These are phyloP conservation scores for Drosophila hamatofila DNA, from an alignment of 2,888 invertebrate species.

Conservation along the genomic window DNA sequence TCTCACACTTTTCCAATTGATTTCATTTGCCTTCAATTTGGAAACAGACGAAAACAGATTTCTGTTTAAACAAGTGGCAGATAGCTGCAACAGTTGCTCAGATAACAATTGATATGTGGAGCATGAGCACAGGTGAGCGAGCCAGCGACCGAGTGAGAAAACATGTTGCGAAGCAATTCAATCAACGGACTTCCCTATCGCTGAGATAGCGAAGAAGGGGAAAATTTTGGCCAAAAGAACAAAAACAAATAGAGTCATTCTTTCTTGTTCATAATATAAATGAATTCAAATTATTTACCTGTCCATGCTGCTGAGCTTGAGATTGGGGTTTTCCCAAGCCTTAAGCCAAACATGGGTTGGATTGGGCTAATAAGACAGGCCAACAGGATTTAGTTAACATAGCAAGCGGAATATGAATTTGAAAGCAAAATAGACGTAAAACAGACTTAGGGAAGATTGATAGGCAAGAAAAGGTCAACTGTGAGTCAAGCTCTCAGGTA, in stretches of 20 bases:
- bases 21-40: conserved; percentile 11
- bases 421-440: not conserved
- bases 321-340: conserved; percentile 1
- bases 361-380: not conserved
- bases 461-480: not conserved
- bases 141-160: conserved; percentile 7
- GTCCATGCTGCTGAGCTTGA: not conserved
- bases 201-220: conserved; percentile 25
- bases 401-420: not conserved
- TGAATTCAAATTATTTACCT: not conserved
- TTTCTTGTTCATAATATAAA: not conserved
- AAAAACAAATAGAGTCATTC: not conserved
- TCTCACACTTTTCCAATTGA: conserved; percentile 2
- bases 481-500: not conserved
- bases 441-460: not conserved
- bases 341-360: not conserved
- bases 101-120: conserved; percentile 32
- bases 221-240: conserved; percentile 15
- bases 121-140: not conserved
- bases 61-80: conserved; percentile 51
- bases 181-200: conserved; percentile 41
- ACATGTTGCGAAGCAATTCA: conserved; percentile 39
- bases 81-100: not conserved
- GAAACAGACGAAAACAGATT: conserved; percentile 7
- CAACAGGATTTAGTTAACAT: not conserved